Evolutionary conservation across 2,888 invertebrate genomes (phyloP), one percentile per base, ranked within the genome.

Genomic region (Standfussiana lucernea): DNA sequence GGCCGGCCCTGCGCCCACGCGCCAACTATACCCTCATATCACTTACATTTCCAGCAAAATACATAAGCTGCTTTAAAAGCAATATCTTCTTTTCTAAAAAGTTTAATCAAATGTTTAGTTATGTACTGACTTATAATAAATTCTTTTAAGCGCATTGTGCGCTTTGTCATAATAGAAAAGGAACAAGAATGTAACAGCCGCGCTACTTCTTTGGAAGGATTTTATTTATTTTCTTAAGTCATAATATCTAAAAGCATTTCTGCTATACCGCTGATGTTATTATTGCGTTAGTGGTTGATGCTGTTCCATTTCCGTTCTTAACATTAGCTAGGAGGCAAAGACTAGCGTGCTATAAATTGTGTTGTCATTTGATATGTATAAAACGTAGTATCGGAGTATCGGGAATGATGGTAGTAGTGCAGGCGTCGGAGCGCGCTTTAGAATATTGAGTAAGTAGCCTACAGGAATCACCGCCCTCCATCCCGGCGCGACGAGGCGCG

Each of bases 381-480:
- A 83, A 78, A 70, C 73, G 72, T 83, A 61, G 75, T 80, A 68
- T 75, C 66, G 32, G 47, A 65, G 77, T 83, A 78, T 77, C 53
- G 79, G n/a, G 72, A 68, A 73, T 61, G 67, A 66, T 67, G 73
- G 75, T 53, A 93, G 93, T 93, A 93, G 91, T 95, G 95, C 95
- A 95, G 92, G 93, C 93, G 91, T 92, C 92, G 91, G 91, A 89
- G 90, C 91, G 91, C 90, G 93, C 93, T 93, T 93, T 89, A 91
- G 95, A 95, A 95, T 96, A 96, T 96, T 96, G 96, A 96, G 95
- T 95, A 93, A 96, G 95, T 96, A 93, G 94, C 95, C 94, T 91
- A 89, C 92, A 89, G 92, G 91, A 90, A 86, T 83, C 85, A 72
- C 79, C 89, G 88, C 89, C 88, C 89, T 88, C 91, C 86, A 88